Base-by-base conservation (phyloP, 2,797 vertebrate species). In the Naso thynnoides region DNA sequence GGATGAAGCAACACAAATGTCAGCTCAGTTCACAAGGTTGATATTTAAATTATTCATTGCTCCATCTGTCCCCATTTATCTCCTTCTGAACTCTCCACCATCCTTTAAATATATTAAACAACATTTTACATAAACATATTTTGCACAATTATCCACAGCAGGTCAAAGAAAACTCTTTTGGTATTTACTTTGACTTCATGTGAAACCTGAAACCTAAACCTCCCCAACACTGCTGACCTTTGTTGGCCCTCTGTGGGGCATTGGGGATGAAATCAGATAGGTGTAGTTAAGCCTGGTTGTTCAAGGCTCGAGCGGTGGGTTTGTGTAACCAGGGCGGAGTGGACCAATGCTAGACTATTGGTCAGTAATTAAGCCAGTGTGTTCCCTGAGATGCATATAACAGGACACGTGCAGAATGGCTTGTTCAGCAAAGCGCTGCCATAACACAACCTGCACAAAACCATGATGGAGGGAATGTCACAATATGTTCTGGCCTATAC, bases 231-330 rank as follows among this genome's bases (percentile, higher is more conserved):
- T 52, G 49, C 41, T 86, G 76, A 89, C 87, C 87, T 87, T 91
- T 89, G 60, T 70, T 60, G 75, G 58, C 44, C 27, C 44, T 79
- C 75, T 77, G 67, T 83, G 66, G 79, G 68, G 38, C 73, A 88
- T 48, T 65, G 58, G 68, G 69, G 36, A 78, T 79, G 91, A 91
- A 93, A 93, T 75, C 60, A 65, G 92, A 92, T 90, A 89, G 84
- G 87, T 84, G 27, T 92, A 90, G 81, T 63, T 92, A 93, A 92
- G 90, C 89, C 90, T 42, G 73, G 71, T 69, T 82, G 89, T 89
- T 74, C 75, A 70, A 59, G 73, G 79, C 72, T 67, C 63, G 72
- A 70, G 69, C 19, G 4, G 2, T 65, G 57, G 86, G 79, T 92
- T 86, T 93, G 78, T 90, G 78, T 86, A 89, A 84, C 78, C 56